These are phyloP conservation scores for Anseranas semipalmata DNA, from an alignment of 2,113 vertebrate species.

Conservation along the genomic window DNA sequence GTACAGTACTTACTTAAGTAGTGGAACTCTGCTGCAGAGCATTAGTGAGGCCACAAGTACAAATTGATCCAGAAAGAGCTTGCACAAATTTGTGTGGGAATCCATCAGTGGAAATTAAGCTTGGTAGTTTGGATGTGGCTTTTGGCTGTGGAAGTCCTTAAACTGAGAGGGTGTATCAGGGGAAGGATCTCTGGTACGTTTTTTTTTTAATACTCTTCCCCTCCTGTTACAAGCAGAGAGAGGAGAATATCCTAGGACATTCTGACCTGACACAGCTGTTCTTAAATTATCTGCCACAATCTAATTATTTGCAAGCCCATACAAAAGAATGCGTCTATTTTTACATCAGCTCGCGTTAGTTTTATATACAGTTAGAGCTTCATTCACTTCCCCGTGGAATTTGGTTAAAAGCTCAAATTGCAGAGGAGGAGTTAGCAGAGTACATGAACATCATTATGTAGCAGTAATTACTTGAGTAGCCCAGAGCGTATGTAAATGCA, in stretches of 20 bases:
- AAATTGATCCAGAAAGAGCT: constrained; percentile 14
- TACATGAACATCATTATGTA: background rate
- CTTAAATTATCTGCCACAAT: background rate
- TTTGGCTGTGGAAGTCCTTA: constrained; percentile 41
- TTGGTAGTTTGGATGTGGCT: constrained; percentile 12
- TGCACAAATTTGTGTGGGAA: constrained; percentile 21
- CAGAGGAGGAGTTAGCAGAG: background rate
- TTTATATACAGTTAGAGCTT: background rate
- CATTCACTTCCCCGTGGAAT: background rate
- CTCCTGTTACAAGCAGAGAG: background rate
- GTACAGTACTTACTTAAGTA: background rate
- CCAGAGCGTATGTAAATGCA: background rate
- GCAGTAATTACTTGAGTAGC: background rate
- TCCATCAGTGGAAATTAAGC: constrained; percentile 1
- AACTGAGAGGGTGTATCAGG: background rate
- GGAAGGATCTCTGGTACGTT: background rate
- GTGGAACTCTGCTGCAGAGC: background rate
- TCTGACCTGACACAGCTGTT: constrained; percentile 39
- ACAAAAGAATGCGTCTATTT: background rate
- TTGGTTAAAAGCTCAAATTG: constrained; percentile 8
- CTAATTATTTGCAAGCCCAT: constrained; percentile 1
- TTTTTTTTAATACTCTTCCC: background rate
- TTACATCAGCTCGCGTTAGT: background rate
- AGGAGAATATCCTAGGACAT: constrained; percentile 16
- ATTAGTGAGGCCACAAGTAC: background rate